phyloP scores from a whole-genome alignment of 1,140 invertebrate genomes.

The Antheraea pernyi region DNA sequence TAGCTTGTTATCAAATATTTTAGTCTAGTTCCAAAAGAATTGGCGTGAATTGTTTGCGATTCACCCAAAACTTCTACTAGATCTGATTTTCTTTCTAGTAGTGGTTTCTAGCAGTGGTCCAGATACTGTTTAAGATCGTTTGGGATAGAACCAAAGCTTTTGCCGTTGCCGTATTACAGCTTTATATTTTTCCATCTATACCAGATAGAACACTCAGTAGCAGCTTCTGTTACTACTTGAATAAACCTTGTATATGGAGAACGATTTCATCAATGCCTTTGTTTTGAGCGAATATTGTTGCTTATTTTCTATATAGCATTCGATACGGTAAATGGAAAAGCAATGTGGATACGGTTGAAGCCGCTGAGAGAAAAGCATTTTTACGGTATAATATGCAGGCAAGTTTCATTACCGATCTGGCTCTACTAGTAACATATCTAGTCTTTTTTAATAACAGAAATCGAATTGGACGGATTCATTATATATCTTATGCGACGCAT shows the following conservation, averaged over 20 bases:
- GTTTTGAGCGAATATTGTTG: conserved; percentile 30
- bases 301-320: conserved; percentile 33
- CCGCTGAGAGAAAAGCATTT: too few relatives aligned
- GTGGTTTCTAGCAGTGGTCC: conserved; percentile 26
- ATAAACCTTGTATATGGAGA: conserved; percentile 16
- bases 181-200: conserved; percentile 27
- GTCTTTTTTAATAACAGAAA: too few relatives aligned
- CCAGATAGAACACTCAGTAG: conserved; percentile 24
- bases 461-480: too few relatives aligned
- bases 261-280: conserved; percentile 35
- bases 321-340: conserved; percentile 28
- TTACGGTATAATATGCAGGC: too few relatives aligned
- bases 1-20: conserved; percentile 40
- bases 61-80: conserved; percentile 32
- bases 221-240: conserved; percentile 21
- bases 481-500: too few relatives aligned
- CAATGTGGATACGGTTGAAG: conserved; percentile 37
- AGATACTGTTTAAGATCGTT: conserved; percentile 32
- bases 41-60: conserved; percentile 28
- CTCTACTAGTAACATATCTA: too few relatives aligned
- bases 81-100: conserved; percentile 23
- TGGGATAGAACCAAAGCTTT: conserved; percentile 24
- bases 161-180: conserved; percentile 4
- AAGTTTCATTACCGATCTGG: too few relatives aligned
- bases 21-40: conserved; percentile 35